Percentiles rank a stretch among this genome's conserved stretches.
phyloP scores from a whole-genome alignment of 2,888 invertebrate genomes.

The Scaptomyza tumidula region DNA sequence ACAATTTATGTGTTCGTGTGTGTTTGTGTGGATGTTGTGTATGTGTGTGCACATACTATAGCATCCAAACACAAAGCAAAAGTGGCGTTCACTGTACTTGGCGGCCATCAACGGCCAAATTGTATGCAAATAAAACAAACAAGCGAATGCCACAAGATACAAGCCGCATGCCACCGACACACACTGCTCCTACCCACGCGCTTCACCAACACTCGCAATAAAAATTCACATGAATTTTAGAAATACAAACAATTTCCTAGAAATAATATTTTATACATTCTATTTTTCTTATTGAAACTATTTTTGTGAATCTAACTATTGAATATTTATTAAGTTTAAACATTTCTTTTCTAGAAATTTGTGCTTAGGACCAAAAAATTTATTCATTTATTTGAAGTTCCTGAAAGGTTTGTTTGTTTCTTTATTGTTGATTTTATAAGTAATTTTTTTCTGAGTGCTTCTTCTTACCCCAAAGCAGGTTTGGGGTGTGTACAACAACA shows the following conservation, averaged over 20 bases:
- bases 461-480: background rate
- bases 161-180: conserved; percentile 24
- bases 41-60: conserved; percentile 2
- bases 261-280: background rate
- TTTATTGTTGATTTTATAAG: background rate
- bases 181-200: background rate
- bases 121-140: conserved; percentile 73
- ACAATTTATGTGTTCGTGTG: conserved; percentile 1
- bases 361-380: background rate
- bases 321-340: no score
- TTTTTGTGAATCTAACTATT: no score
- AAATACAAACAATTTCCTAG: background rate
- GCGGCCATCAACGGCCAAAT: conserved; percentile 70
- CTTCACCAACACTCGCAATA: background rate
- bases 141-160: conserved; percentile 52
- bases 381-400: background rate
- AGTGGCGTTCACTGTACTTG: conserved; percentile 34
- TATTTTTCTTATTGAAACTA: no score
- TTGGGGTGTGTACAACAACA: conserved; percentile 10
- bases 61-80: conserved; percentile 13
- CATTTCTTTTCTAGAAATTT: no score
- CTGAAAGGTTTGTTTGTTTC: background rate
- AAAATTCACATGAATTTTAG: background rate
- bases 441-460: background rate
- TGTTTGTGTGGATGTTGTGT: background rate